Base-by-base conservation (phyloP, 35 echinoderm and acorn worm genomes). In the Heliocidaris erythrogramma region DNA sequence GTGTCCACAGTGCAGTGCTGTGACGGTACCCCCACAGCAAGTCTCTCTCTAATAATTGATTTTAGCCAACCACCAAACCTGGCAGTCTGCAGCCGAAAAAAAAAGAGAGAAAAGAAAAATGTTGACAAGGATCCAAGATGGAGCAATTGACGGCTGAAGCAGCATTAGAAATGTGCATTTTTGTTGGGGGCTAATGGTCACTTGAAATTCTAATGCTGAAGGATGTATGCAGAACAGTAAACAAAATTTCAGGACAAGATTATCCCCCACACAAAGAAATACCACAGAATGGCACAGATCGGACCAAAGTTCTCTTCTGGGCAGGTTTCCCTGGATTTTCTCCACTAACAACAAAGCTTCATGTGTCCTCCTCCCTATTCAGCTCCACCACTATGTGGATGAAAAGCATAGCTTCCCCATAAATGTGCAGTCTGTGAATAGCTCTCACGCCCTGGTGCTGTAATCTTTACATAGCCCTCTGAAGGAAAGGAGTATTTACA, bases 401-500 rank as follows among this genome's bases (percentile, higher is more conserved):
- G 65, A 78, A 78, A 78, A 78, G 65, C 65, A 78, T 18, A 27
- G 65, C 65, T 78, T 78, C 65, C 18, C 65, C 21, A 78, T 21
- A 78, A 78, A 17, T 8, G 21, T 78, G 5, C 21, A 78, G 18
- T 78, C 65, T 6, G 65, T 18, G 59, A 60, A 60, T 60, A 18
- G 65, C 65, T 78, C 65, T 78, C 65, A 78, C 4, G 65, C 65
- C 65, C 65, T 78, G 1, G 65, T 24, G 17, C 21, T 78, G 65
- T 78, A 78, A 78, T 78, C 52, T 8, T 18, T 27, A 78, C 65
- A 78, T 78, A 78, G 27, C 21, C 65, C 65, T 6, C 18, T n/a
- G 24, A 78, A 78, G 65, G 65, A 78, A 78, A 78, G 65, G 65
- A 78, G 65, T 78, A 78, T 78, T 78, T 78, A 78, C 65, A 78